These are phyloP conservation scores for Spatula versicolor DNA, from an alignment of 2,797 vertebrate species.

Conservation along the genomic window DNA sequence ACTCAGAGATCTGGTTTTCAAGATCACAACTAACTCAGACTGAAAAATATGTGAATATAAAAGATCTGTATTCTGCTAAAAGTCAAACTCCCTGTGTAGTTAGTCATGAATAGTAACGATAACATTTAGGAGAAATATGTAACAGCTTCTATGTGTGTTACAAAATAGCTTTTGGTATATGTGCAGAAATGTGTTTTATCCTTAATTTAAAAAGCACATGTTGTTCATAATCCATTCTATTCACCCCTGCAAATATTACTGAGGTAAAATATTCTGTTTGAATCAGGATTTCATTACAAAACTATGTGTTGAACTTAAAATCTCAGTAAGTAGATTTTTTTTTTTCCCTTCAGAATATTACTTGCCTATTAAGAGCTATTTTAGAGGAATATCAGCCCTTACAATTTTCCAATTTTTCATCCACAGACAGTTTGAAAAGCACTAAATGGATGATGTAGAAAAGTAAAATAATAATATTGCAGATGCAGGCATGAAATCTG, in stretches of 20 bases:
- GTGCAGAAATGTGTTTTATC: neutral
- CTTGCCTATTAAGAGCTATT: neutral
- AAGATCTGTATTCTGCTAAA: neutral
- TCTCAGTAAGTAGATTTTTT: neutral
- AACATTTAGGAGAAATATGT: neutral
- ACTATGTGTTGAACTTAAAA: neutral
- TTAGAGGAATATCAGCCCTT: neutral
- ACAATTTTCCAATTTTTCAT: neutral
- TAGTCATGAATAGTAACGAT: neutral
- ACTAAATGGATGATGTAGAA: neutral
- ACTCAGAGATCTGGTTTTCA: neutral
- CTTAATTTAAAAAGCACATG: neutral
- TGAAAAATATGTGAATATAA: neutral
- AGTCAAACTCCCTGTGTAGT: neutral
- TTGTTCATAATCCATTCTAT: neutral
- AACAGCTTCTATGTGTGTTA: neutral
- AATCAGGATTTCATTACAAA: conserved; percentile 12
- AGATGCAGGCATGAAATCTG: neutral
- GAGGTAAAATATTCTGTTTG: neutral
- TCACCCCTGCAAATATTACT: neutral
- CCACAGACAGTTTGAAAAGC: neutral
- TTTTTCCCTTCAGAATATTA: neutral
- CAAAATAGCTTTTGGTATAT: neutral
- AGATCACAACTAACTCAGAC: neutral
- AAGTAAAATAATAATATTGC: neutral